These are phyloP conservation scores for Lutjanus argentimaculatus DNA, from an alignment of 2,797 vertebrate species.

Conservation along the genomic window DNA sequence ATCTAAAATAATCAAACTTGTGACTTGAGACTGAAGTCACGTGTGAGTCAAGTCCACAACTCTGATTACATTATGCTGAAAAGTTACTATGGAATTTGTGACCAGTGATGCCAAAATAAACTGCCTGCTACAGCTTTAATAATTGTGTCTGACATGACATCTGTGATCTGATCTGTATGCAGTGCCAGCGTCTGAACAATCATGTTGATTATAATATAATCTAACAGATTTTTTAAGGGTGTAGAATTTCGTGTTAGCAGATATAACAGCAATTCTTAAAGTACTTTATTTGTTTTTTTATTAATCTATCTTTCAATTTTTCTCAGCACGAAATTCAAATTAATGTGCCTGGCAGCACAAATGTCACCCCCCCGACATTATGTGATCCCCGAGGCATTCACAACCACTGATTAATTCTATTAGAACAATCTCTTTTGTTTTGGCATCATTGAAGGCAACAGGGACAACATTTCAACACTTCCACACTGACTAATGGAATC, in stretches of 20 bases:
- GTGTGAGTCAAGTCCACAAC: no score
- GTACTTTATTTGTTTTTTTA: constrained; percentile 5
- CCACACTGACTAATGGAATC: constrained; percentile 33
- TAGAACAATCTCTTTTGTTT: constrained; percentile 56
- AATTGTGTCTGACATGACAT: neutral
- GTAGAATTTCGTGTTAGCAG: neutral
- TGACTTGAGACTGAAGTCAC: no score
- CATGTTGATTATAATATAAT: neutral
- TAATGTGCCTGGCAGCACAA: constrained; percentile 32
- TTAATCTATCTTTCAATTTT: constrained; percentile 36
- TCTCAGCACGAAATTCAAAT: constrained; percentile 45
- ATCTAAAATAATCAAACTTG: no score
- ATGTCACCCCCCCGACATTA: constrained; percentile 37
- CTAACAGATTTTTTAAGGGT: neutral
- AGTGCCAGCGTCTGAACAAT: neutral
- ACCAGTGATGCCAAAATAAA: no score
- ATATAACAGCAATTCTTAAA: neutral
- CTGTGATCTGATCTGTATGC: neutral
- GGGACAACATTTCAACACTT: constrained; percentile 27
- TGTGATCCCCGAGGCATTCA: constrained; percentile 36
- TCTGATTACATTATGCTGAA: no score
- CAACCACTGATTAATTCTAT: constrained; percentile 58
- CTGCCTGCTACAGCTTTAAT: no score
- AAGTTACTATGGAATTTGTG: no score
- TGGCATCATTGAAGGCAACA: constrained; percentile 22